Conservation (phyloP, 2,113 vertebrate genomes). For the Muntiacus muntjak region DNA sequence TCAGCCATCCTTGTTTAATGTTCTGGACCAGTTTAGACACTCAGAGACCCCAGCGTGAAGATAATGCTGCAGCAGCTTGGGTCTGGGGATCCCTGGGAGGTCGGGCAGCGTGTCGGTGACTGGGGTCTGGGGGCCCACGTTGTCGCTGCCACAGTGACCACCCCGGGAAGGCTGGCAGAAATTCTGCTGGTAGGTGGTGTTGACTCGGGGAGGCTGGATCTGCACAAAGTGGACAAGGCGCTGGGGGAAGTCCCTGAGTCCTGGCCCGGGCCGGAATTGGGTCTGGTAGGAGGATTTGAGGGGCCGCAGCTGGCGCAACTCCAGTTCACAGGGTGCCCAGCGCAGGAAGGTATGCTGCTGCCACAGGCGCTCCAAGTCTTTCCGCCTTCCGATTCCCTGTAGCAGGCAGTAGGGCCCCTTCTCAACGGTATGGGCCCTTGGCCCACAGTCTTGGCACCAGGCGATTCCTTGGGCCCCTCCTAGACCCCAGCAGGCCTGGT, state of each 20-base stretch:
- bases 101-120: neutral
- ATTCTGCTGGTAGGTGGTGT: conserved; percentile 74
- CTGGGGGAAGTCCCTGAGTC: conserved; percentile 48
- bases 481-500: neutral
- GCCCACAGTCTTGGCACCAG: conserved; percentile 34
- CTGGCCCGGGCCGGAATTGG: neutral
- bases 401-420: conserved; percentile 67
- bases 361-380: conserved; percentile 65
- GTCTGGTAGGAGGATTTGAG: conserved; percentile 71
- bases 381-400: conserved; percentile 75
- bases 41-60: conserved; percentile 72
- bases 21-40: conserved; percentile 73
- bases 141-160: neutral
- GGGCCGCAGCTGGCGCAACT: conserved; percentile 62
- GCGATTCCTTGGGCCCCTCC: neutral
- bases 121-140: neutral
- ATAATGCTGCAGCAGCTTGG: conserved; percentile 51
- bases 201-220: neutral
- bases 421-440: conserved; percentile 55
- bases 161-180: conserved; percentile 45
- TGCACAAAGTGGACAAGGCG: conserved; percentile 64
- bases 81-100: conserved; percentile 1
- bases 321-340: conserved; percentile 71
- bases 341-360: conserved; percentile 64
- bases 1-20: conserved; percentile 61